Evolutionary conservation across 2,113 vertebrate species (phyloP).

Genomic region (Camelus dromedarius): DNA sequence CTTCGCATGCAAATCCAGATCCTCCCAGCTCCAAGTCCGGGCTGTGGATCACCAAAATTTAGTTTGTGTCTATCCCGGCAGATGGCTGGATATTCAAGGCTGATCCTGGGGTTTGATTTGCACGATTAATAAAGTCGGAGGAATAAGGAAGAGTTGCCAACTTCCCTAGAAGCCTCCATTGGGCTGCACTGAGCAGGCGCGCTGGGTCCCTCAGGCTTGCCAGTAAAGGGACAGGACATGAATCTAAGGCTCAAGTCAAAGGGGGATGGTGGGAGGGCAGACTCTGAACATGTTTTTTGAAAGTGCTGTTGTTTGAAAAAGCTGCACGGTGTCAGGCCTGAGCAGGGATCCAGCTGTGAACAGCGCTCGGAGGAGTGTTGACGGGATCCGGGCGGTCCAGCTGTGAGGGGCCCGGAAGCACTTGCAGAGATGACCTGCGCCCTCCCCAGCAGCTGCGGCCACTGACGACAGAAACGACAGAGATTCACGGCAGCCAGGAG

Average conservation of each 20-base stretch:
- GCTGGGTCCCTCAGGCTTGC: neutral
- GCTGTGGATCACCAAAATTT: neutral
- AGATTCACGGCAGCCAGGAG: neutral
- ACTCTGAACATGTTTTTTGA: slow-evolving; percentile 41
- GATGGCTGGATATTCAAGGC: neutral
- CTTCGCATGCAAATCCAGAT: neutral
- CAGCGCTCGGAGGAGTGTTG: slow-evolving; percentile 62
- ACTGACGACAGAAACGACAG: neutral
- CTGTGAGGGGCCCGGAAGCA: slow-evolving; percentile 57
- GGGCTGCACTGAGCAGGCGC: neutral
- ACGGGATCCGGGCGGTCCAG: slow-evolving; percentile 49
- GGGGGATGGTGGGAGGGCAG: neutral
- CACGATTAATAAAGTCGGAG: neutral
- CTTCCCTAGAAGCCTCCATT: neutral
- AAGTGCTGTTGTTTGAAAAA: slow-evolving; percentile 67
- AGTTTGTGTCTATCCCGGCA: neutral
- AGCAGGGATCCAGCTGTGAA: slow-evolving; percentile 62
- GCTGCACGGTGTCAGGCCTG: slow-evolving; percentile 33
- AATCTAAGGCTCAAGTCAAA: neutral
- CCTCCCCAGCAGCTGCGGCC: neutral
- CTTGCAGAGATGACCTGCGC: slow-evolving; percentile 66
- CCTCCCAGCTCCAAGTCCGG: neutral
- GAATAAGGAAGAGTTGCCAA: too few species aligned
- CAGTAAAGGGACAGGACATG: neutral
- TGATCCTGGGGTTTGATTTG: neutral